These are phyloP conservation scores for Eudasyphora cyanicolor DNA, from an alignment of 2,888 invertebrate genomes.

Conservation along the genomic window DNA sequence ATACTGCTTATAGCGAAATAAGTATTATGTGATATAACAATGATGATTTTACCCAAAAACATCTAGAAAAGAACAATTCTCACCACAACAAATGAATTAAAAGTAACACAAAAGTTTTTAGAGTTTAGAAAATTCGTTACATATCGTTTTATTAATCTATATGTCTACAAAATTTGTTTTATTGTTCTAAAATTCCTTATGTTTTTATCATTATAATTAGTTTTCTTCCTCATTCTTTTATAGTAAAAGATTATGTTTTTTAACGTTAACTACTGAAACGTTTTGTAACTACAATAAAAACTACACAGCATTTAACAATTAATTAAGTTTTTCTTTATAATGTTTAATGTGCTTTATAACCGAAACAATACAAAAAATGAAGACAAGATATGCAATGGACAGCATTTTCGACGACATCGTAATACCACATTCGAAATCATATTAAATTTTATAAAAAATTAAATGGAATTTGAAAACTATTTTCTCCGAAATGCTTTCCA, in stretches of 20 bases:
- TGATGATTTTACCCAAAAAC: too few species aligned
- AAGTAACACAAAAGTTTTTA: too few species aligned
- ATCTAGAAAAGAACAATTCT: too few species aligned
- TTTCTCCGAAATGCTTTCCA: too few species aligned
- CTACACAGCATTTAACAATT: slow-evolving; percentile 64
- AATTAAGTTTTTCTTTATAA: slow-evolving; percentile 43
- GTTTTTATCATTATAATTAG: slow-evolving; percentile 28
- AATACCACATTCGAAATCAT: background rate
- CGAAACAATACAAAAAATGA: too few species aligned
- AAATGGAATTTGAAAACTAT: background rate
- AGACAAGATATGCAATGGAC: too few species aligned
- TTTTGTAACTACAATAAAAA: slow-evolving; percentile 61
- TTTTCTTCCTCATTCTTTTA: background rate
- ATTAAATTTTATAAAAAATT: slow-evolving; percentile 26
- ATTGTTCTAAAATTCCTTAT: slow-evolving; percentile 62
- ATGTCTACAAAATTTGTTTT: slow-evolving; percentile 62
- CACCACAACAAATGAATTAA: too few species aligned
- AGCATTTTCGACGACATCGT: too few species aligned
- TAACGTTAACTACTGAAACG: slow-evolving; percentile 61
- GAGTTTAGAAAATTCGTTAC: slow-evolving; percentile 57
- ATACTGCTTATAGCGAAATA: too few species aligned
- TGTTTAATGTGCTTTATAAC: slow-evolving; percentile 52
- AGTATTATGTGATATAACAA: too few species aligned
- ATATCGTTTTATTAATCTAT: slow-evolving; percentile 46
- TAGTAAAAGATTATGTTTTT: slow-evolving; percentile 51